Evolutionary conservation across 35 echinoderm and acorn worm genomes (phyloP), one percentile per base, ranked within the genome.

Genomic region (Heliocidaris erythrogramma): DNA sequence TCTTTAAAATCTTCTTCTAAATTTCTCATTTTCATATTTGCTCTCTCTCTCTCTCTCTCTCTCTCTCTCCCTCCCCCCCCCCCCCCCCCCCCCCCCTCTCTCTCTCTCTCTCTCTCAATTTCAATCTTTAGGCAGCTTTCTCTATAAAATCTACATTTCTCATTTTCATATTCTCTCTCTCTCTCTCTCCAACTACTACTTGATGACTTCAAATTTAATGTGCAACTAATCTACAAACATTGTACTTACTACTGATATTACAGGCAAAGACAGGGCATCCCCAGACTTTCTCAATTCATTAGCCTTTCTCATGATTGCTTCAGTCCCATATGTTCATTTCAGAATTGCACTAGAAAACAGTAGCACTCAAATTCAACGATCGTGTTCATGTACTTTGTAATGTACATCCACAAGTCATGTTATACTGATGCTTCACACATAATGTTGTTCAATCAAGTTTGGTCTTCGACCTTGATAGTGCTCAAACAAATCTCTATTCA

Each of bases 181-280:
- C 65, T 18, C 65, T 78, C 17, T 78, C 17, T 78, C 65, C 8
- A n/a, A 27, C 61, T 71, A 27, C 60, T 65, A 0, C 18, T 5
- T 65, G 60, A 69, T 69, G 21, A 24, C 60, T 24, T 17, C 16
- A 42, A 42, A 42, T 42, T 42, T 52, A 56, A 12, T 12, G 14
- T 56, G 52, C 52, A 56, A 56, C 52, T 0, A 9, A 56, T 56
- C 52, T 56, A 13, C 13, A 10, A 56, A 56, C 52, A 56, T 89
- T 5, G 0, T 48, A 92, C 91, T 92, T 92, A 92, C 91, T 13
- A 92, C 91, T 52, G 91, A 92, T 50, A 92, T 92, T 3, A 92
- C 91, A 56, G 91, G 91, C 91, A 92, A 24, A 18, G 91, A 92
- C 48, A 92, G 49, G 31, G 91, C 49, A 49, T 92, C 91, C 29